phyloP scores from a whole-genome alignment of 1,140 invertebrate species.

The Chironomus striatipennis region DNA sequence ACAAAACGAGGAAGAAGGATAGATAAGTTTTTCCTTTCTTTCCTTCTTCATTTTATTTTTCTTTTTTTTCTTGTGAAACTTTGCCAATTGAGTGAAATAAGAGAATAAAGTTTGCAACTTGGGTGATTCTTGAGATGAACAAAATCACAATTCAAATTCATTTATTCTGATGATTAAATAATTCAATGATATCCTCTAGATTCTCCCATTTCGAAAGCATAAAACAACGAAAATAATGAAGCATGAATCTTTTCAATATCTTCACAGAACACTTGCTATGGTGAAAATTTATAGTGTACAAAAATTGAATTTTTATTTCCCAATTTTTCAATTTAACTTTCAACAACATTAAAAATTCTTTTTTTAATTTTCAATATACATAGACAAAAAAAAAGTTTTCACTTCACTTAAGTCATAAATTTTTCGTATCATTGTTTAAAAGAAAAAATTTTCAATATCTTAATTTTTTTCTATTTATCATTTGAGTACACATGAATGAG shows the following conservation, averaged over 20 bases:
- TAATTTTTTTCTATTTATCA: not conserved
- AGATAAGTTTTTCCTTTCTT: not conserved
- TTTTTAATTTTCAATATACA: not conserved
- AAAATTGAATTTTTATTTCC: not conserved
- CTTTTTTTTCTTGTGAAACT: not conserved
- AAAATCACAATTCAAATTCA: too few species aligned
- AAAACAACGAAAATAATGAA: not conserved
- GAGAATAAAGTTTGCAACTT: not conserved
- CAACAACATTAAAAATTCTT: not conserved
- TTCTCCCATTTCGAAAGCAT: not conserved
- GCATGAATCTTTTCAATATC: not conserved
- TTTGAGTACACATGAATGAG: too few species aligned
- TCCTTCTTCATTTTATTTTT: not conserved
- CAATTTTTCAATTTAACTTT: conserved; percentile 14
- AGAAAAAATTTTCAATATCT: not conserved
- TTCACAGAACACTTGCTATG: not conserved
- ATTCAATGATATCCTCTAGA: not conserved
- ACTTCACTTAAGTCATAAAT: too few species aligned
- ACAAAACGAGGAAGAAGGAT: too few species aligned
- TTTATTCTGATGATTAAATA: too few species aligned
- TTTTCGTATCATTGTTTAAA: too few species aligned
- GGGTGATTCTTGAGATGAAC: too few species aligned
- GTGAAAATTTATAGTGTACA: not conserved
- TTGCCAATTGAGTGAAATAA: not conserved
- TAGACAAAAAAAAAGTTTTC: too few species aligned